phyloP scores from a whole-genome alignment of 2,888 invertebrate species.

The Nasonia oneida region DNA sequence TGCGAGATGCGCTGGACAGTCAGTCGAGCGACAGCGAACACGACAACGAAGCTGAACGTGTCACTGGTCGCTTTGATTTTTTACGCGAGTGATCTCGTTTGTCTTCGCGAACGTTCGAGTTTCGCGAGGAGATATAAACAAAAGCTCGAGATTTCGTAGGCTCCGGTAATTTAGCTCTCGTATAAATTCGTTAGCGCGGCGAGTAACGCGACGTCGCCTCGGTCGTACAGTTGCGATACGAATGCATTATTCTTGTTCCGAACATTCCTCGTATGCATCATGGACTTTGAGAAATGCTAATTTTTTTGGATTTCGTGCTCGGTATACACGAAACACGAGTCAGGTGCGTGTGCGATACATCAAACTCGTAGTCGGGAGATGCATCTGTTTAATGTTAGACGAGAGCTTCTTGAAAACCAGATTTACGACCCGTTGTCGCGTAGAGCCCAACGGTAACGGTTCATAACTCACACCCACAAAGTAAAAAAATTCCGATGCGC shows the following conservation, averaged over 20 bases:
- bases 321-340: background rate
- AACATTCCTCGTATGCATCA: no score
- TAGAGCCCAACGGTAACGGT: no score
- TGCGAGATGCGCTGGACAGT: no score
- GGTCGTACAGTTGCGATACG: no score
- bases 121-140: background rate
- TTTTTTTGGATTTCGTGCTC: background rate
- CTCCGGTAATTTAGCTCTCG: background rate
- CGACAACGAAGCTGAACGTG: background rate
- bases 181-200: background rate
- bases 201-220: background rate
- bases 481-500: no score
- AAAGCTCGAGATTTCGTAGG: background rate
- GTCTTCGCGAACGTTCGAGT: background rate
- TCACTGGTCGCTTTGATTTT: constrained; percentile 8
- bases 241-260: no score
- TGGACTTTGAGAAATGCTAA: background rate
- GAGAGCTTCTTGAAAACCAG: background rate
- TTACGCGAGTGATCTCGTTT: background rate
- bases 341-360: no score
- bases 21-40: no score
- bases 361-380: background rate
- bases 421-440: background rate
- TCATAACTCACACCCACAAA: no score
- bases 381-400: background rate